A percentile compares a stretch with the other conserved stretches of the same genome.
phyloP scores from a whole-genome alignment of 2,888 invertebrate genomes.

The Leptinotarsa peninsularis region DNA sequence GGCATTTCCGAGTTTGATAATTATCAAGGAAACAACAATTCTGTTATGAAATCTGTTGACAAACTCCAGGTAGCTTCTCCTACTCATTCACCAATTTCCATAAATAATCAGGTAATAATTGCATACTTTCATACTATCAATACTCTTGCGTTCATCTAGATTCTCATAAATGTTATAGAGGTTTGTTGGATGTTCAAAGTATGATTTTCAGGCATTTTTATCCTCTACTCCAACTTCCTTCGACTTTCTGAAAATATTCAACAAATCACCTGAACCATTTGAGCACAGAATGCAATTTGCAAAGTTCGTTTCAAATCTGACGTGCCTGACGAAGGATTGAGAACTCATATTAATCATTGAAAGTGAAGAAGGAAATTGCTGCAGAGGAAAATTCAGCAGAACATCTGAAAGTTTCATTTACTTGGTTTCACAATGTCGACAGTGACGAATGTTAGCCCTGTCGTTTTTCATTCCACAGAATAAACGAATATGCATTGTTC shows the following conservation, averaged over 20 bases:
- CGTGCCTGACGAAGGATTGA: conserved; percentile 18
- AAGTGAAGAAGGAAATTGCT: conserved; percentile 15
- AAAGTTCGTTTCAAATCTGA: conserved; percentile 12
- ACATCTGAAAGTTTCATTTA: conserved; percentile 17
- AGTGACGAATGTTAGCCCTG: conserved; percentile 1
- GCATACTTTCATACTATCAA: too few species aligned
- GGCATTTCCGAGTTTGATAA: too few species aligned
- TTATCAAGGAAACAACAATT: too few species aligned
- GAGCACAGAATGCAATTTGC: conserved; percentile 1
- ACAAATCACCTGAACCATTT: conserved; percentile 23
- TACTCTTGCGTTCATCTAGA: too few species aligned
- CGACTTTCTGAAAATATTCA: conserved; percentile 2
- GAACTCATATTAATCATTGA: conserved; percentile 20
- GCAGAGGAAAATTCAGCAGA: conserved; percentile 16
- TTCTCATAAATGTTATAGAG: too few species aligned
- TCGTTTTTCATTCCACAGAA: background rate
- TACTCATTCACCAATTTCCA: too few species aligned
- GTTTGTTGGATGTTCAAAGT: too few species aligned
- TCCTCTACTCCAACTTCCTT: background rate
- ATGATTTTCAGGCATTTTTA: background rate
- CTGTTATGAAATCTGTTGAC: too few species aligned
- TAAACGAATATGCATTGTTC: conserved; percentile 13
- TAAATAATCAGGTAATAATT: too few species aligned
- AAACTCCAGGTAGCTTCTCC: too few species aligned
- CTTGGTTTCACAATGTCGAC: background rate